Evolutionary conservation across 2,888 invertebrate genomes (phyloP).

Genomic region (Cryptophagus acutangulus): DNA sequence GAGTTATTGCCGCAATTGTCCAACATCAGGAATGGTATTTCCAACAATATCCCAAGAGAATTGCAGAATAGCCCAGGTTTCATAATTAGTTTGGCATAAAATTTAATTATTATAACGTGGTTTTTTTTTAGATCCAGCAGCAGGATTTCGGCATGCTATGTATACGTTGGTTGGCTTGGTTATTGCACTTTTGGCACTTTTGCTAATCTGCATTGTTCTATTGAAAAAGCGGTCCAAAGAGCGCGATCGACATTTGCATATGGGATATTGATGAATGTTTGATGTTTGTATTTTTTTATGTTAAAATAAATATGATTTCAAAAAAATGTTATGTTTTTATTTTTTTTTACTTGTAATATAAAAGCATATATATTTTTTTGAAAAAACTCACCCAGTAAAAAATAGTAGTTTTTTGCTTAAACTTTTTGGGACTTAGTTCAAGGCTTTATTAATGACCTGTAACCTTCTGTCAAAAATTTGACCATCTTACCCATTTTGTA

Average conservation of each 20-base stretch:
- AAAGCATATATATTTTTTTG: too few species aligned
- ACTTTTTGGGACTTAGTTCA: too few species aligned
- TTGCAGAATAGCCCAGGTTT: constrained; percentile 39
- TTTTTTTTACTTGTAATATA: too few species aligned
- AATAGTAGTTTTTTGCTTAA: too few species aligned
- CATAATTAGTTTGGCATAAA: background rate
- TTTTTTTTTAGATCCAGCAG: constrained; percentile 38
- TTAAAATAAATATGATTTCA: too few species aligned
- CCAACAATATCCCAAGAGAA: constrained; percentile 34
- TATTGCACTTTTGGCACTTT: constrained; percentile 49
- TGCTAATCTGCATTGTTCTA: constrained; percentile 52
- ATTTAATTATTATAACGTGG: background rate
- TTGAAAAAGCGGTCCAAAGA: constrained; percentile 47
- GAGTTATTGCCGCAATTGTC: constrained; percentile 44
- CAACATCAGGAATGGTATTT: constrained; percentile 22
- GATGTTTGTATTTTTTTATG: too few species aligned
- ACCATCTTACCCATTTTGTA: too few species aligned
- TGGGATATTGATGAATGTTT: constrained; percentile 27
- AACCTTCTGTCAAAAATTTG: too few species aligned
- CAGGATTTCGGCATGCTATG: constrained; percentile 56
- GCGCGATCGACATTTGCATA: constrained; percentile 37
- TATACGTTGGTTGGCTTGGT: constrained; percentile 57
- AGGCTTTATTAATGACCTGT: too few species aligned
- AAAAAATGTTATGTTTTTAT: too few species aligned
- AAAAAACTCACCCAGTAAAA: too few species aligned